Evolutionary conservation across 1,140 invertebrate species (phyloP), one percentile per base, ranked within the genome.

Genomic region (Drosophila ironensis): DNA sequence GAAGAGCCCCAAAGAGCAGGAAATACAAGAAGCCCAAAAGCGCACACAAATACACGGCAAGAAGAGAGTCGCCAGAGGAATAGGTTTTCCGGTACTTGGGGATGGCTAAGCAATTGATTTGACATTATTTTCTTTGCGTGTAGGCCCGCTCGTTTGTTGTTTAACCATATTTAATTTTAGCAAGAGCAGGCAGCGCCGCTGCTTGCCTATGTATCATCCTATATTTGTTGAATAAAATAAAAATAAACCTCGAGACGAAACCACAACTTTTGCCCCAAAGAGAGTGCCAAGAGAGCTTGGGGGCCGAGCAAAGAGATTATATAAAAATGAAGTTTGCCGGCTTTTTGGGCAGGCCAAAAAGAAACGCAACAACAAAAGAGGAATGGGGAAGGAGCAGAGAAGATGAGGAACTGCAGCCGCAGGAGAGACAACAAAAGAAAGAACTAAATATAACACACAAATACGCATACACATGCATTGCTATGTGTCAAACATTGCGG

Each of bases 111-210:
- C 22, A 56, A 33, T 30, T 22, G 5, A 22, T 22, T n/a, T 41
- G 47, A 27, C 27, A 46, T 53, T 53, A 11, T 52, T 53, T 17
- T 61, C 45, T n/a, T n/a, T n/a, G 22, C 27, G 14, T 37, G 37
- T 41, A 11, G 19, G 11, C 22, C 25, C n/a, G 24, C 25, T 27
- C 6, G 5, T 17, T 24, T 69, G 45, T 41, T 56, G 61, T 20
- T 41, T 61, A 56, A 68, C 60, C 74, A 60, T 67, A 81, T 81
- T 82, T 81, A 76, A 81, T 78, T 78, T 78, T 78, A 78, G 75
- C 53, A 80, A 76, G 52, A 33, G 25, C 25, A 27, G 28, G 70
- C 75, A 71, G 75, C 66, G 67, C 40, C 37, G 59, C 51, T 42
- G 33, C 46, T n/a, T 33, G 57, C 50, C 33, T 45, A 47, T 45